These are phyloP conservation scores for Lithophane leautieri DNA, from an alignment of 2,888 invertebrate genomes.

Conservation along the genomic window DNA sequence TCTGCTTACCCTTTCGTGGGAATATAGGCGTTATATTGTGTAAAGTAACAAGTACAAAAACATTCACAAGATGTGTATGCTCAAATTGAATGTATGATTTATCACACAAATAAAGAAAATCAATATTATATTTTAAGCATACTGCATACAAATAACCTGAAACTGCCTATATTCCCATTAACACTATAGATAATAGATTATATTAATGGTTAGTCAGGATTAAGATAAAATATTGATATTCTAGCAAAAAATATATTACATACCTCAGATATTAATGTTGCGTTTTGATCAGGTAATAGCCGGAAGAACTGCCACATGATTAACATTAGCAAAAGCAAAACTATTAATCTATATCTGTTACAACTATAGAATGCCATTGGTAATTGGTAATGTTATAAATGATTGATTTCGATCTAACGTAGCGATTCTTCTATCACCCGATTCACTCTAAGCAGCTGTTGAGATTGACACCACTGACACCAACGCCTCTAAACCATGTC, in stretches of 20 bases:
- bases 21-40: not conserved
- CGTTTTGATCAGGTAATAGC: conserved; percentile 78
- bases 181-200: not conserved
- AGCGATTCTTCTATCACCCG: not conserved
- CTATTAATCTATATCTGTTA: conserved; percentile 85
- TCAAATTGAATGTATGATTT: not conserved
- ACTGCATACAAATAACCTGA: not conserved
- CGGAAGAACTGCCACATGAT: conserved; percentile 87
- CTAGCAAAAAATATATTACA: conserved; percentile 63
- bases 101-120: conserved; percentile 23
- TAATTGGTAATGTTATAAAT: conserved; percentile 66
- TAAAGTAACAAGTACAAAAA: not conserved
- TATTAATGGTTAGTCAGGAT: conserved; percentile 1
- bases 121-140: conserved; percentile 4
- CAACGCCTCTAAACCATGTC: conserved; percentile 19
- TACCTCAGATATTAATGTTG: conserved; percentile 72
- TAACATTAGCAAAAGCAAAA: conserved; percentile 81
- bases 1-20: conserved; percentile 1
- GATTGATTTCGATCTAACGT: conserved; percentile 38
- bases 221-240: conserved; percentile 30
- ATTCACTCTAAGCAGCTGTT: conserved; percentile 32
- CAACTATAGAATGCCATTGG: conserved; percentile 86
- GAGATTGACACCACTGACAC: not conserved
- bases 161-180: conserved; percentile 32
- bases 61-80: not conserved